These are phyloP conservation scores for Panurus biarmicus DNA, from an alignment of 2,113 vertebrate genomes.

Conservation along the genomic window DNA sequence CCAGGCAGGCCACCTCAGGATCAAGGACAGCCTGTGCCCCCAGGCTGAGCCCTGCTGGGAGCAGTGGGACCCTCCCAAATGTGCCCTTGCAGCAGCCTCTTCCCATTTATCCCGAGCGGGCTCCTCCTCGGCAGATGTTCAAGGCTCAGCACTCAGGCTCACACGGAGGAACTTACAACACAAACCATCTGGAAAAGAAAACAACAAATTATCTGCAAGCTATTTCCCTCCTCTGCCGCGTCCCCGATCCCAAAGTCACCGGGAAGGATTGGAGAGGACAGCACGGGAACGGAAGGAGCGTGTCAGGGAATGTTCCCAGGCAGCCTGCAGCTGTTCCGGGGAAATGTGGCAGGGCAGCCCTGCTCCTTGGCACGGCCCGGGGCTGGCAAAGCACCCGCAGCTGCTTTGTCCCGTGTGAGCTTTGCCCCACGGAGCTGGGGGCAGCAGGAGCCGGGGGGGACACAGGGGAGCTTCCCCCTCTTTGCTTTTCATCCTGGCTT, in stretches of 20 bases:
- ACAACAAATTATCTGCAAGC: neutral
- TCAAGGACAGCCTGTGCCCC: neutral
- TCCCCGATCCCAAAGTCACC: neutral
- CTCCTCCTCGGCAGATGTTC: slow-evolving; percentile 43
- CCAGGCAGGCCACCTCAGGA: neutral
- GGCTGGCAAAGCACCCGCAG: neutral
- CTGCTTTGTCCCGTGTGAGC: neutral
- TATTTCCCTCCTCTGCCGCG: neutral
- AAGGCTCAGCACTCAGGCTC: neutral
- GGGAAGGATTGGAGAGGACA: neutral
- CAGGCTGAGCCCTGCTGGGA: neutral
- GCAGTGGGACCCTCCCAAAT: neutral
- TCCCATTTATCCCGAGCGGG: accelerated
- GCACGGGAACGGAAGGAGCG: neutral
- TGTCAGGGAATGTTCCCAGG: neutral
- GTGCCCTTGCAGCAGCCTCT: neutral
- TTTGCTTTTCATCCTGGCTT: neutral
- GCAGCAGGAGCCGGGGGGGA: neutral
- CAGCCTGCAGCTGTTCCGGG: neutral
- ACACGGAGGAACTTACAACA: neutral
- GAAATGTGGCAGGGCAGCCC: neutral
- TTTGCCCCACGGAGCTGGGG: neutral
- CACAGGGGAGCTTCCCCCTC: neutral
- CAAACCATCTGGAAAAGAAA: slow-evolving; percentile 41
- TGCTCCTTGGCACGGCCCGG: neutral